A percentile compares a stretch with the other conserved stretches of the same genome.
Conservation (phyloP, 2,797 vertebrate species). For the Pachyuromys duprasi region DNA sequence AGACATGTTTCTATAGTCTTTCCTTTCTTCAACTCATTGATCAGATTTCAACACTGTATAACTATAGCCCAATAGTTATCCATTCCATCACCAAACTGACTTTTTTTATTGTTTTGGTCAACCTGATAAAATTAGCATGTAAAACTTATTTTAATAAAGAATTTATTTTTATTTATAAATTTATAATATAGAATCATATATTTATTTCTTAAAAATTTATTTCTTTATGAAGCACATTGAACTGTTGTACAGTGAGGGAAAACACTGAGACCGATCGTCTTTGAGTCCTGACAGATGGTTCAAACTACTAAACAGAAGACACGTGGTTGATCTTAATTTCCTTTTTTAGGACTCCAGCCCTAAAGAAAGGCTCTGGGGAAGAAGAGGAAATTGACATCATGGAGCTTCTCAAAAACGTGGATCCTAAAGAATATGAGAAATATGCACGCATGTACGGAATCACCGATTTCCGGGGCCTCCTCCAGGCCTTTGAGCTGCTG, state of each 20-base stretch:
- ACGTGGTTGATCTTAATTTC: constrained; percentile 34
- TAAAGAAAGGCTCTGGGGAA: constrained; percentile 95
- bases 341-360: constrained; percentile 92
- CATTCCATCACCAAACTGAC: not conserved
- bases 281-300: not conserved
- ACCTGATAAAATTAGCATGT: constrained; percentile 6
- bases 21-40: not conserved
- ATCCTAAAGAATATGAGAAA: constrained; percentile 99
- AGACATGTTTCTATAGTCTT: not conserved
- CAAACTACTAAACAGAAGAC: constrained; percentile 37
- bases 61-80: not conserved
- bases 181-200: not conserved
- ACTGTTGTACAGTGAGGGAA: not conserved
- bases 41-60: not conserved
- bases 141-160: constrained; percentile 13
- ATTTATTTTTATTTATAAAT: not conserved
- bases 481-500: constrained; percentile 97
- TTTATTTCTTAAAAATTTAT: not conserved
- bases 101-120: constrained; percentile 23
- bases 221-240: constrained; percentile 27
- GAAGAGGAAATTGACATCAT: constrained; percentile 97
- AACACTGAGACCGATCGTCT: not conserved
- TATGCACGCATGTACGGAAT: constrained; percentile 99
- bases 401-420: constrained; percentile 98
- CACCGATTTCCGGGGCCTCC: constrained; percentile 98